These are phyloP conservation scores for Genyomyrus donnyi DNA, from an alignment of 2,113 vertebrate species.

Conservation along the genomic window DNA sequence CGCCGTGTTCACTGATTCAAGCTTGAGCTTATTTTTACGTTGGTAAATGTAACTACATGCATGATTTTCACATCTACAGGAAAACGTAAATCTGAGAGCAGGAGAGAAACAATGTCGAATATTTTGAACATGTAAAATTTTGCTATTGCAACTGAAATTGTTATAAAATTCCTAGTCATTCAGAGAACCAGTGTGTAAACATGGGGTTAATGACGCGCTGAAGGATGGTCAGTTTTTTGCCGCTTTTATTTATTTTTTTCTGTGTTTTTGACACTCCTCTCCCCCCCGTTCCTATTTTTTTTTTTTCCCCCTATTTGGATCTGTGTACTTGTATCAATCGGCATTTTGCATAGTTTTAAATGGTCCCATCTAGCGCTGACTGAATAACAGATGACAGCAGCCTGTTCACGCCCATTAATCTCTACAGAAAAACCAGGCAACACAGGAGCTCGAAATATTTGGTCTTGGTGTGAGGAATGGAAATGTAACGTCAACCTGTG, in stretches of 20 bases:
- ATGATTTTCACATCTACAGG: slow-evolving; percentile 34
- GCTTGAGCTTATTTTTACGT: slow-evolving; percentile 30
- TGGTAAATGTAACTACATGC: slow-evolving; percentile 52
- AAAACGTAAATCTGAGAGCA: slow-evolving; percentile 33
- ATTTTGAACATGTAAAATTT: slow-evolving; percentile 19
- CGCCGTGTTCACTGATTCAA: background rate
- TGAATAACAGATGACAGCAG: background rate
- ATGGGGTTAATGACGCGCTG: background rate
- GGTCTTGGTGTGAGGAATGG: background rate
- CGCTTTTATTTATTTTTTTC: background rate
- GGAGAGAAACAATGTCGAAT: slow-evolving; percentile 22
- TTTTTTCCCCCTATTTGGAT: background rate
- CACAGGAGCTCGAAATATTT: background rate
- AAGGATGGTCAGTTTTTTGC: background rate
- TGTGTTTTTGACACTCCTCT: slow-evolving; percentile 33
- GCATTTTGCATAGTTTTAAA: background rate
- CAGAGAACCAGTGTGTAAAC: background rate
- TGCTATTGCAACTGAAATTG: slow-evolving; percentile 29
- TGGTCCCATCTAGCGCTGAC: background rate
- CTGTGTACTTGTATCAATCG: background rate
- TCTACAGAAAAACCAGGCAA: background rate
- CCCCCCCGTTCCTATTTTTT: slow-evolving; percentile 18
- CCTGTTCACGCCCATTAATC: background rate
- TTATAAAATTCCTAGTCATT: background rate
- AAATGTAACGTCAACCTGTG: background rate